Base-by-base conservation (phyloP, 1,140 invertebrate species). In the Atta texana region DNA sequence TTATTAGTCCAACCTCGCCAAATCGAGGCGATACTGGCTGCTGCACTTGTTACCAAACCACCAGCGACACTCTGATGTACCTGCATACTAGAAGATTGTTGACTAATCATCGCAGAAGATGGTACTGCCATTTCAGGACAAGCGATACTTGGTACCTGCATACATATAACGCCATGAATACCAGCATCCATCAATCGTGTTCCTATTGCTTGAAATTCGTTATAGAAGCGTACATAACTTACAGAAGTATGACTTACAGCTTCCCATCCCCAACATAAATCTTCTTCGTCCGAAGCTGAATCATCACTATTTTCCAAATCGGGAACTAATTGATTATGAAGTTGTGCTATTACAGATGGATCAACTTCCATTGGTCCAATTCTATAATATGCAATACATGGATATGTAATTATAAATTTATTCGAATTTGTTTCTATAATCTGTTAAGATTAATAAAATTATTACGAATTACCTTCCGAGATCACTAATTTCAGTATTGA, bases 241-340 rank as follows among this genome's bases (percentile, higher is more conserved):
- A 84, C 28, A 80, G 34, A 64, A 76, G 28, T 81, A 72, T 81
- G 66, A 94, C 95, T 95, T 94, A 97, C 97, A 85, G 96, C 96
- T 94, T 97, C 97, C 97, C 97, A 97, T 92, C 97, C 97, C 91
- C 95, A 95, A 71, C 96, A 96, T 31, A 95, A 95, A 89, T 96
- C 96, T 89, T 97, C 96, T 93, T 97, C 97, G 39, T 95, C 94
- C 3, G 97, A 97, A 93, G 96, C 96, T 24, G 96, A 96, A 93
- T 97, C 96, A 31, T 97, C 96, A 49, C 95, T 96, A 69, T 95
- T 96, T 89, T 96, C 96, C 66, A 97, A 94, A 93, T 96, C 96
- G 69, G 94, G 93, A 68, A 95, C 92, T 88, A 97, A 94, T 84
- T 96, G 95, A 88, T 96, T 96, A 89, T 97, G 96, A 63, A 97